Conservation (phyloP, 2,113 vertebrate genomes). For the Tretioscincus oriximinensis region DNA sequence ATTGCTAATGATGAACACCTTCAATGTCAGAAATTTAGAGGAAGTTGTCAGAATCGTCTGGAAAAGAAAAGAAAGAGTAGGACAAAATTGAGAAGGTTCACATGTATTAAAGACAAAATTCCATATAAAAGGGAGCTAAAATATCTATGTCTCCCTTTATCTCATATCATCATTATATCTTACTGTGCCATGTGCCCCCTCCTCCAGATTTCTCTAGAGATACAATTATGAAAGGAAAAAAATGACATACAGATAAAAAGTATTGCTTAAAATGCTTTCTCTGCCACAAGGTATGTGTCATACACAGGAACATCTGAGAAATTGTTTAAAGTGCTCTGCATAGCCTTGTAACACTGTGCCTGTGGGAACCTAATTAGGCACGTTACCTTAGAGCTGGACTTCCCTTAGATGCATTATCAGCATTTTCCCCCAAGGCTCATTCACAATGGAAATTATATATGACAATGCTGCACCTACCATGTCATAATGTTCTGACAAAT, state of each 20-base stretch:
- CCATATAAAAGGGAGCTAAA: background rate
- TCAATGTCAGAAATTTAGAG: background rate
- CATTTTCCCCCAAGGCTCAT: background rate
- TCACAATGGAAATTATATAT: constrained; percentile 5
- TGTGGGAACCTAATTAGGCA: constrained; percentile 23
- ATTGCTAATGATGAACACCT: too few species aligned
- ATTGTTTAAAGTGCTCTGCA: background rate
- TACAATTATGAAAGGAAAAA: background rate
- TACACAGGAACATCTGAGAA: constrained; percentile 3
- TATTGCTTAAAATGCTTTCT: background rate
- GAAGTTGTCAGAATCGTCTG: background rate
- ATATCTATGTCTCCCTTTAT: background rate
- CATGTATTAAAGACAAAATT: background rate
- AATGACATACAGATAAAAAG: constrained; percentile 12
- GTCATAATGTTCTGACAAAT: background rate
- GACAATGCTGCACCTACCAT: background rate
- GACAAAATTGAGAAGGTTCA: background rate
- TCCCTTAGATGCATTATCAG: constrained; percentile 42
- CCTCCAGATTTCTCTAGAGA: background rate
- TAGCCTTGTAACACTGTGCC: background rate
- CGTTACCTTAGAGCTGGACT: constrained; percentile 19
- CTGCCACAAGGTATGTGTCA: background rate
- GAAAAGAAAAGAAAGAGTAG: too few species aligned
- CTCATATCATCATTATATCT: background rate
- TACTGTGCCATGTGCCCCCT: background rate